Percentiles rank a stretch among this genome's conserved stretches.
These are phyloP conservation scores for Augochlorella aurata DNA, from an alignment of 2,888 invertebrate species.

Conservation along the genomic window DNA sequence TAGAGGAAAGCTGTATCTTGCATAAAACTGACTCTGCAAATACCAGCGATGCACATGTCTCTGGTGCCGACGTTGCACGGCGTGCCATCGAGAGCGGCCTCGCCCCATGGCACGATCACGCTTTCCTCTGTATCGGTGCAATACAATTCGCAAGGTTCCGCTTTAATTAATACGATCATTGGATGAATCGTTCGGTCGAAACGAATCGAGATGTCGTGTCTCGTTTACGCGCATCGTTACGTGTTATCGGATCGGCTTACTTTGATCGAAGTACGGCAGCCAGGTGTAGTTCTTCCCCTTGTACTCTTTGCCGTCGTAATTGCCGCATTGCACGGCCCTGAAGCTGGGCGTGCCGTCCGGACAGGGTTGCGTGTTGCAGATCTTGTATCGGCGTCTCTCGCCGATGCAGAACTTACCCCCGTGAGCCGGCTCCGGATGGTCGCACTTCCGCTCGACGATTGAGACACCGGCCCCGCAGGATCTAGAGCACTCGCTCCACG, in stretches of 20 bases:
- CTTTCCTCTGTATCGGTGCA: slow-evolving; percentile 85
- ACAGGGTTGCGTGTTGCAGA: slow-evolving; percentile 90
- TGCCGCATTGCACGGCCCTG: slow-evolving; percentile 82
- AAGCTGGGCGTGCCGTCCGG: slow-evolving; percentile 81
- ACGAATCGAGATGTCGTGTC: too few species aligned
- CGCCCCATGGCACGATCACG: slow-evolving; percentile 84
- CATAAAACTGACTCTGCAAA: slow-evolving; percentile 83
- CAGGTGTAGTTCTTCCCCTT: slow-evolving; percentile 88
- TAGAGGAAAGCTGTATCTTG: neutral
- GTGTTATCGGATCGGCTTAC: slow-evolving; percentile 80
- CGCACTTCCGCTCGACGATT: slow-evolving; percentile 84
- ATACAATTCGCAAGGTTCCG: slow-evolving; percentile 85
- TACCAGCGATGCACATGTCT: slow-evolving; percentile 86
- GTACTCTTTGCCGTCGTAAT: slow-evolving; percentile 83
- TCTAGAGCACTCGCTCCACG: slow-evolving; percentile 85
- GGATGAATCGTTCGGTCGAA: neutral
- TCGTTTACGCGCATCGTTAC: too few species aligned
- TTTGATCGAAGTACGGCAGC: slow-evolving; percentile 89
- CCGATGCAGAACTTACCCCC: slow-evolving; percentile 87
- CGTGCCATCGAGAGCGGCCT: slow-evolving; percentile 86
- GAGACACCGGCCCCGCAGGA: slow-evolving; percentile 87
- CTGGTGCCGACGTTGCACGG: slow-evolving; percentile 85
- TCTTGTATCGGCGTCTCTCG: slow-evolving; percentile 87
- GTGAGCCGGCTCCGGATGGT: slow-evolving; percentile 85
- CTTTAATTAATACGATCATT: slow-evolving; percentile 69